Conservation (phyloP, 2,888 invertebrate genomes). For the Drosophila recens region DNA sequence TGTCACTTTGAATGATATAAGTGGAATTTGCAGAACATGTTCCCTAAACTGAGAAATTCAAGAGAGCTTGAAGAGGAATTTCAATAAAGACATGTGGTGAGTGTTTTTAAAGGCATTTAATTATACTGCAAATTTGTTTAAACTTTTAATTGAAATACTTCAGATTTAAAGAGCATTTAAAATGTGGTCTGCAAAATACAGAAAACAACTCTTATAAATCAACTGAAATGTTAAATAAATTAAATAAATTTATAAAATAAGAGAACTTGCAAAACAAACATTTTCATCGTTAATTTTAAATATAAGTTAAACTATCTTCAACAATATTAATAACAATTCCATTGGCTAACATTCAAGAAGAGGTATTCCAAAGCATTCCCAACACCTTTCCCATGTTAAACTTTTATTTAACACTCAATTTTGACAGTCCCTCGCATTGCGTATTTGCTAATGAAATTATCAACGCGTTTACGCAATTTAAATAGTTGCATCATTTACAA, state of each 20-base stretch:
- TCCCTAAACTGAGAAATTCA: conserved; percentile 20
- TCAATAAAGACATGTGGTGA: not conserved
- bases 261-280: no score
- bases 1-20: conserved; percentile 45
- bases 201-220: no score
- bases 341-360: not conserved
- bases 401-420: conserved; percentile 33
- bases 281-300: no score
- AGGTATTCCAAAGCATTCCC: not conserved
- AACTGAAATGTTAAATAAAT: no score
- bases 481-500: conserved; percentile 56
- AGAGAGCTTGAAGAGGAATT: not conserved
- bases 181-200: no score
- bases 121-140: not conserved
- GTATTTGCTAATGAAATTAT: conserved; percentile 47
- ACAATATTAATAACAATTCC: not conserved
- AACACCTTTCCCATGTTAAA: not conserved
- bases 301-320: not conserved
- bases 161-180: no score
- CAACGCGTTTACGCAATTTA: conserved; percentile 39
- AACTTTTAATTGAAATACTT: not conserved
- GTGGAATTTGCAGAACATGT: conserved; percentile 43
- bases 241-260: no score
- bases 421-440: conserved; percentile 17
- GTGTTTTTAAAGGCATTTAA: not conserved